These are phyloP conservation scores for Peromyscus maniculatus DNA, from an alignment of 2,113 vertebrate genomes.

Conservation along the genomic window DNA sequence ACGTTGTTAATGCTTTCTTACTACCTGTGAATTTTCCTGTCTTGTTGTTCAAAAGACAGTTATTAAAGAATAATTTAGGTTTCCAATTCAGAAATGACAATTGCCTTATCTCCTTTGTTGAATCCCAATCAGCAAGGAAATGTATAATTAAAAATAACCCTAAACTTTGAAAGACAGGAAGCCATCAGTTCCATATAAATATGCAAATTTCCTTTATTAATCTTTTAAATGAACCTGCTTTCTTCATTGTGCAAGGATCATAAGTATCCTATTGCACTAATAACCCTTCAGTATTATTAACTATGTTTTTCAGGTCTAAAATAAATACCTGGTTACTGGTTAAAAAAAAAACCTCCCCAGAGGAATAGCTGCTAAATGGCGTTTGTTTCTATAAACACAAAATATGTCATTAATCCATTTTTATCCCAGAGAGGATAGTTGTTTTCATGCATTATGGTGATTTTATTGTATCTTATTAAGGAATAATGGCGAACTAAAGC, in stretches of 20 bases:
- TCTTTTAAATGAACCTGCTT: slow-evolving; percentile 48
- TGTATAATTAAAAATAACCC: slow-evolving; percentile 75
- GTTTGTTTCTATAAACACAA: slow-evolving; percentile 72
- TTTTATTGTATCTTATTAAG: slow-evolving; percentile 70
- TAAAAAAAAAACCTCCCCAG: slow-evolving; percentile 66
- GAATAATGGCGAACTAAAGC: slow-evolving; percentile 69
- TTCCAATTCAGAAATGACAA: slow-evolving; percentile 67
- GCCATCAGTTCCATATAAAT: slow-evolving; percentile 33
- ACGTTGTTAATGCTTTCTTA: slow-evolving; percentile 27
- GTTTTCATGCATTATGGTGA: slow-evolving; percentile 53
- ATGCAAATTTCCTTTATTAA: slow-evolving; percentile 20
- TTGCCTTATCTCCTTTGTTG: slow-evolving; percentile 55
- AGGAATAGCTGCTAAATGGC: slow-evolving; percentile 66
- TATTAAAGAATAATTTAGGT: neutral
- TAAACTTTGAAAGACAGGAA: slow-evolving; percentile 38
- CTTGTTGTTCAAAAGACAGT: slow-evolving; percentile 7
- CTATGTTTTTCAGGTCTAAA: slow-evolving; percentile 64
- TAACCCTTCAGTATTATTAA: slow-evolving; percentile 71
- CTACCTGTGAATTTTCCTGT: slow-evolving; percentile 9
- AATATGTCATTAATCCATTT: slow-evolving; percentile 73
- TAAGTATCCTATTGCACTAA: slow-evolving; percentile 53
- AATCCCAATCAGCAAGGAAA: slow-evolving; percentile 42
- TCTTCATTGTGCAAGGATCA: slow-evolving; percentile 19
- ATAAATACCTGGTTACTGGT: slow-evolving; percentile 66
- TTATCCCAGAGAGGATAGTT: slow-evolving; percentile 71